phyloP scores from a whole-genome alignment of 2,113 vertebrate species.

The Ochotona princeps region DNA sequence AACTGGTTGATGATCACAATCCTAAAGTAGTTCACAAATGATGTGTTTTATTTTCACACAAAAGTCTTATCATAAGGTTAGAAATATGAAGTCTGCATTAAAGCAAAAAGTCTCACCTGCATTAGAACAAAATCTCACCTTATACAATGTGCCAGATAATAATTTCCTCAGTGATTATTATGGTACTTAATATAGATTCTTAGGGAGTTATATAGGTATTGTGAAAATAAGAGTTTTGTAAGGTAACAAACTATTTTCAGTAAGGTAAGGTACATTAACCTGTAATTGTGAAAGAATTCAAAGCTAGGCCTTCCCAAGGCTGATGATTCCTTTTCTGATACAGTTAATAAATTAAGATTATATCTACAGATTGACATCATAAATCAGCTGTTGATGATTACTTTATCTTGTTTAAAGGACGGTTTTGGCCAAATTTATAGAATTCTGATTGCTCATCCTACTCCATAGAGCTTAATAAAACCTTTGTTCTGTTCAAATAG shows the following conservation, averaged over 20 bases:
- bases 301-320: not conserved
- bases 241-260: not conserved
- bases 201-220: not conserved
- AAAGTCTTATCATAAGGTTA: constrained; percentile 38
- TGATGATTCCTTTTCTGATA: constrained; percentile 13
- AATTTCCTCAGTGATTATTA: not conserved
- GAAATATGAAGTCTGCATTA: not conserved
- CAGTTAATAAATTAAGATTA: not conserved
- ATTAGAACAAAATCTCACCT: too few relatives aligned
- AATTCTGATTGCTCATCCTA: not conserved
- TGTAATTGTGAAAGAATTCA: not conserved
- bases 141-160: not conserved
- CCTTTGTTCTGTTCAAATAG: not conserved
- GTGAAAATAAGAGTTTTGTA: constrained; percentile 39
- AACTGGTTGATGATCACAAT: constrained; percentile 33
- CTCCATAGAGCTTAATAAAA: not conserved
- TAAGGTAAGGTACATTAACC: constrained; percentile 12
- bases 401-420: not conserved
- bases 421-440: not conserved
- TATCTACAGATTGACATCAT: not conserved
- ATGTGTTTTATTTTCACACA: constrained; percentile 47
- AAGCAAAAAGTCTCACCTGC: too few relatives aligned
- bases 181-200: not conserved
- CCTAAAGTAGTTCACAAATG: constrained; percentile 6
- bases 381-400: not conserved